phyloP scores from a whole-genome alignment of 2,797 vertebrate genomes.

The Thamnophis elegans region DNA sequence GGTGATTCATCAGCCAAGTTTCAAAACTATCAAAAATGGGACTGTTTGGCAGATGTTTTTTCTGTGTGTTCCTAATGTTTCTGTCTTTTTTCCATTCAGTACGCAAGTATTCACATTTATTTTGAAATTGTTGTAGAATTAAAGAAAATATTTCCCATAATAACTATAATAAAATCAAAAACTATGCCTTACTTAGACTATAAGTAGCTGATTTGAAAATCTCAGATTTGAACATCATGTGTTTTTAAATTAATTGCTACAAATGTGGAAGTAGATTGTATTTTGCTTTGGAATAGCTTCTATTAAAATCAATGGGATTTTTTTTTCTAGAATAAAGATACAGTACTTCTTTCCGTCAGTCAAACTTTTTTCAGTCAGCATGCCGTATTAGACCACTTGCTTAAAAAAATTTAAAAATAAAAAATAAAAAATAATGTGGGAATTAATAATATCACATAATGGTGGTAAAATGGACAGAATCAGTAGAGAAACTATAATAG shows the following conservation, averaged over 20 bases:
- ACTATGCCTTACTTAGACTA: slow-evolving; percentile 50
- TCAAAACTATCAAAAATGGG: not conserved
- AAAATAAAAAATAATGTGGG: not conserved
- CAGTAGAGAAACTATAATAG: not conserved
- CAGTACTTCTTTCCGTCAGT: not conserved
- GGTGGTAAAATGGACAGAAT: not conserved
- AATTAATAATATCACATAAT: not conserved
- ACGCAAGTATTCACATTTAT: slow-evolving; percentile 52
- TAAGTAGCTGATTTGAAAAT: slow-evolving; percentile 50
- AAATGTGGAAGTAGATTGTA: not conserved
- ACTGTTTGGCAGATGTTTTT: not conserved
- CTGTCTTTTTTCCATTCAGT: slow-evolving; percentile 10
- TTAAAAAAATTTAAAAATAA: not conserved
- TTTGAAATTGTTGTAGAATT: not conserved
- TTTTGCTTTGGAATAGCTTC: not conserved
- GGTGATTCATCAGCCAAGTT: not conserved
- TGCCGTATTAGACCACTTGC: not conserved
- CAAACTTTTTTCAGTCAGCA: not conserved
- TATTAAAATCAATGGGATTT: not conserved
- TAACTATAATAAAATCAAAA: slow-evolving; percentile 51
- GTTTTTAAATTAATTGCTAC: slow-evolving; percentile 59
- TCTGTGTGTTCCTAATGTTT: not conserved
- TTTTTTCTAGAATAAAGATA: not conserved
- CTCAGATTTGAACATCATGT: slow-evolving; percentile 57
- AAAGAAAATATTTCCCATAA: slow-evolving; percentile 20